Conservation (phyloP, 2,113 vertebrate species). For the Halichoerus grypus region DNA sequence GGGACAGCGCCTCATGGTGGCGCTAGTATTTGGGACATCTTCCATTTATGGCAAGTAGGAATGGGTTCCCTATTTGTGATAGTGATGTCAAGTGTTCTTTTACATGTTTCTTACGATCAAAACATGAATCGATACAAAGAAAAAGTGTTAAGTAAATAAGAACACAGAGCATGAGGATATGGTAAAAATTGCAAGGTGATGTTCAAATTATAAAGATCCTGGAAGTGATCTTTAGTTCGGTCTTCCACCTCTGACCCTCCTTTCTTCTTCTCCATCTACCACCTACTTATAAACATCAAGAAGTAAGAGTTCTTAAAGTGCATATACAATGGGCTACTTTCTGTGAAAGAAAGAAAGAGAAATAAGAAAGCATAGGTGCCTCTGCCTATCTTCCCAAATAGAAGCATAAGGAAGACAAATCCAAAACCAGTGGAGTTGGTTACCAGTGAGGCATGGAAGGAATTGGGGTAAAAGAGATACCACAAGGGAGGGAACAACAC, state of each 20-base stretch:
- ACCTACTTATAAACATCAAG: neutral
- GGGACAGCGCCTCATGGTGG: neutral
- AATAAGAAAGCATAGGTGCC: neutral
- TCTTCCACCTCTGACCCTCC: neutral
- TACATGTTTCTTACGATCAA: neutral
- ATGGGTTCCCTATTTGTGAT: neutral
- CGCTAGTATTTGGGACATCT: neutral
- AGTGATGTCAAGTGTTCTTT: neutral
- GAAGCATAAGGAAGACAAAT: neutral
- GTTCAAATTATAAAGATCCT: neutral
- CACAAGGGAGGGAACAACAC: neutral
- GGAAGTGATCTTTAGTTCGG: neutral
- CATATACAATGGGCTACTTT: neutral
- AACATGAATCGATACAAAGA: neutral
- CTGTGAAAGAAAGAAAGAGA: neutral
- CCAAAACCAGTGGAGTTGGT: neutral
- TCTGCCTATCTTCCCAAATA: neutral
- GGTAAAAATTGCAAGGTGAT: neutral
- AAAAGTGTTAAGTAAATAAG: neutral
- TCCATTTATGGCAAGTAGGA: neutral
- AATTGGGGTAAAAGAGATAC: neutral
- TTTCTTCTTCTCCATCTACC: neutral
- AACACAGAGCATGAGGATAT: neutral
- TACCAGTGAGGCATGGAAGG: neutral
- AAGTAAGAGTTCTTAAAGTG: neutral